Conservation (phyloP, 2,113 vertebrate genomes). For the Ailuropoda melanoleuca region DNA sequence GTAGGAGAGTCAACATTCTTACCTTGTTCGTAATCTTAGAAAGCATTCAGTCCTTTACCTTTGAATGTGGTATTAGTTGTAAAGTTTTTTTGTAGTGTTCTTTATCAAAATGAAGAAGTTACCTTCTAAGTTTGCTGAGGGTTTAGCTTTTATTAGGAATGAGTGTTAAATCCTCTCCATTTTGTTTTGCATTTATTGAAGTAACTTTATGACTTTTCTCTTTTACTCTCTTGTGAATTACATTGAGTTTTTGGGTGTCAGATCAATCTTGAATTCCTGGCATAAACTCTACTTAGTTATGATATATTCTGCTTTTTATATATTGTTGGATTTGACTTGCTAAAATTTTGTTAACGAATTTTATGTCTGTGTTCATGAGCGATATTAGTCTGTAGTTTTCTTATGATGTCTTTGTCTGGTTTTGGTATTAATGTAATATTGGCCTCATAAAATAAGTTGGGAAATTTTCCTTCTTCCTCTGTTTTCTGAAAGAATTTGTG, state of each 20-base stretch:
- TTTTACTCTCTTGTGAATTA: neutral
- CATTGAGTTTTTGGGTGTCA: neutral
- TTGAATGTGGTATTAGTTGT: neutral
- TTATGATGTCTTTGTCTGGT: neutral
- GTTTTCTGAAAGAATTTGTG: neutral
- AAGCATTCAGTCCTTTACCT: neutral
- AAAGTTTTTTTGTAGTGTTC: neutral
- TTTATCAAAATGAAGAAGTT: neutral
- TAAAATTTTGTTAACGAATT: neutral
- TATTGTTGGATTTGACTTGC: neutral
- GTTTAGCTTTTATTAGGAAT: neutral
- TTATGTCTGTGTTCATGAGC: neutral
- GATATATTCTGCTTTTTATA: neutral
- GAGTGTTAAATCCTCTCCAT: neutral
- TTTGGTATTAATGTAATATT: neutral
- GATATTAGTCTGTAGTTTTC: neutral
- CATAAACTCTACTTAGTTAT: neutral
- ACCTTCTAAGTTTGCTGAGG: neutral
- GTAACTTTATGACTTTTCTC: neutral
- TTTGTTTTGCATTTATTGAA: neutral
- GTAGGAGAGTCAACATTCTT: neutral
- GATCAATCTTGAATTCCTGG: neutral
- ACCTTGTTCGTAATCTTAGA: neutral
- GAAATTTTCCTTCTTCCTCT: neutral
- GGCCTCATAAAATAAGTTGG: neutral